Percentiles rank a stretch among this genome's conserved stretches.
Conservation (phyloP, 1,140 invertebrate genomes). For the Drosophila gunungcola region DNA sequence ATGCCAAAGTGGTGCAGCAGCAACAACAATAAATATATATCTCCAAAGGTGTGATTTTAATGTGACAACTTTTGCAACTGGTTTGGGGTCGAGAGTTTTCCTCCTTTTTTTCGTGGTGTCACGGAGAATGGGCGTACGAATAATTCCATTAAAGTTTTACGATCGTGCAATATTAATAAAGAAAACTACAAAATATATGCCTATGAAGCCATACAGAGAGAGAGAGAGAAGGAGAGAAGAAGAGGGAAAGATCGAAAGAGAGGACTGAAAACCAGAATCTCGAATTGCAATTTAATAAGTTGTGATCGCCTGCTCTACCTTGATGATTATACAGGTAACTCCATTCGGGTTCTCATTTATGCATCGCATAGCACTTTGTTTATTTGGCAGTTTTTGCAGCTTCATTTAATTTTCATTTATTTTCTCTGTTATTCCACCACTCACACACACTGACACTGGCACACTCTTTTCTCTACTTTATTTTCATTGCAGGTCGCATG, state of each 20-base stretch:
- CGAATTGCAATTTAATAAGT: constrained; percentile 75
- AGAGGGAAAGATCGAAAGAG: constrained; percentile 8
- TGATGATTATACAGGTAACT: constrained; percentile 66
- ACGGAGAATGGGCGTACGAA: constrained; percentile 41
- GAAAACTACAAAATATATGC: constrained; percentile 29
- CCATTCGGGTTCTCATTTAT: constrained; percentile 68
- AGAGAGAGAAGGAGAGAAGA: neutral
- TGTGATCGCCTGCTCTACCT: constrained; percentile 58
- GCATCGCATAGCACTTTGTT: constrained; percentile 58
- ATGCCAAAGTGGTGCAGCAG: constrained; percentile 64
- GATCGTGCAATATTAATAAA: constrained; percentile 35
- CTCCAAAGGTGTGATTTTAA: constrained; percentile 80
- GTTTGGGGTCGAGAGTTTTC: constrained; percentile 51
- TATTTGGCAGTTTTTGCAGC: constrained; percentile 72
- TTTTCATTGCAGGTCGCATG: constrained; percentile 67
- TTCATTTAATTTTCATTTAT: constrained; percentile 68
- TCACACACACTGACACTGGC: constrained; percentile 3
- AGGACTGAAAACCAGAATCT: constrained; percentile 59
- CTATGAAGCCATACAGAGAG: constrained; percentile 58
- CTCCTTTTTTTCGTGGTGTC: constrained; percentile 30
- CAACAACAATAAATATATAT: constrained; percentile 80
- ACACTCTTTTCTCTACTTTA: constrained; percentile 74
- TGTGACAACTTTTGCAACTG: constrained; percentile 81
- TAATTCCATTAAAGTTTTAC: constrained; percentile 55
- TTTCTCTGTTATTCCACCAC: constrained; percentile 57